Evolutionary conservation across 2,113 vertebrate species (phyloP).

Genomic region (Phodopus roborovskii): DNA sequence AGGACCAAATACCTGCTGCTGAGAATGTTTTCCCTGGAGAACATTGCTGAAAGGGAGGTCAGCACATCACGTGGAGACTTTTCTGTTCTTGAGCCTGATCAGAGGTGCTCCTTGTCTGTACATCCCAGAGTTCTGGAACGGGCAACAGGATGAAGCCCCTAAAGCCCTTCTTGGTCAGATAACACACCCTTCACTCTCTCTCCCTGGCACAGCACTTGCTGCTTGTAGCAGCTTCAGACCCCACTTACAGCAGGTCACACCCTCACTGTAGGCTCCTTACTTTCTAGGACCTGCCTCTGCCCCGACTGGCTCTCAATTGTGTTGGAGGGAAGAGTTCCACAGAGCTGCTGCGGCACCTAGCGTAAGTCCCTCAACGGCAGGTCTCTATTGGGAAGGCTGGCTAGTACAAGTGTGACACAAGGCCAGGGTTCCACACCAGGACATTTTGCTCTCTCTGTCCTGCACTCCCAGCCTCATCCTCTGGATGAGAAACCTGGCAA

Average conservation of each 20-base stretch:
- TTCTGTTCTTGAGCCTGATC: background rate
- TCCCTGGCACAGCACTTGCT: background rate
- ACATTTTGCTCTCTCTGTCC: background rate
- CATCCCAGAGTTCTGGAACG: background rate
- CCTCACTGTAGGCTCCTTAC: background rate
- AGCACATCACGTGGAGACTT: background rate
- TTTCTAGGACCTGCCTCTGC: constrained; percentile 89
- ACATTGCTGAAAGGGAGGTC: background rate
- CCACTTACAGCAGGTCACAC: accelerated
- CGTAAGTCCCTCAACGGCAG: constrained; percentile 86
- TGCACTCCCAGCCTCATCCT: background rate
- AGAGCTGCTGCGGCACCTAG: constrained; percentile 94
- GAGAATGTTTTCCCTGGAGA: background rate
- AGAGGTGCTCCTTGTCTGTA: background rate
- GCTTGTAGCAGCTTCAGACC: background rate
- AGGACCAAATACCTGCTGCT: background rate
- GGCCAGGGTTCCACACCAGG: background rate
- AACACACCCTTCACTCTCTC: background rate
- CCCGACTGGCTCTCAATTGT: constrained; percentile 95
- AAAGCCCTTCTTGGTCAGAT: background rate
- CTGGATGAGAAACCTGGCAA: background rate
- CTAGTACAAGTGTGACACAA: background rate
- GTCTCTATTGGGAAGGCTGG: background rate
- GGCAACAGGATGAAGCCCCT: background rate
- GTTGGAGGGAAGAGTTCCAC: constrained; percentile 95